Evolutionary conservation across 1,140 invertebrate genomes (phyloP).

Genomic region (Bombus sylvicola): DNA sequence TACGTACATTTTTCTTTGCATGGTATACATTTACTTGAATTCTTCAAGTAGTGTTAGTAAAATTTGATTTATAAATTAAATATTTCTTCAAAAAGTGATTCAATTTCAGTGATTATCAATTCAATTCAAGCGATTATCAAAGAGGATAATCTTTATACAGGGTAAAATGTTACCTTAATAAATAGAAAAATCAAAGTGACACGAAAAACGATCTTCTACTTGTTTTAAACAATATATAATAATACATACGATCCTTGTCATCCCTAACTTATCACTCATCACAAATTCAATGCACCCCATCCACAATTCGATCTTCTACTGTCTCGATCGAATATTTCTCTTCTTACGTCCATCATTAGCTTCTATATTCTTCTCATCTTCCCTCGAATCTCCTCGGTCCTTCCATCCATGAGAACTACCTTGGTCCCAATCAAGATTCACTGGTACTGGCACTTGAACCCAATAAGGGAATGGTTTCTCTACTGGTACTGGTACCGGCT

Average conservation of each 20-base stretch:
- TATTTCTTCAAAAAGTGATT: background rate
- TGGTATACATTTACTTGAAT: background rate
- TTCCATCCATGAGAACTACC: background rate
- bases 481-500: slow-evolving; percentile 63
- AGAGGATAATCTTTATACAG: too few species aligned
- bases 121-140: too few species aligned
- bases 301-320: background rate
- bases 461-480: slow-evolving; percentile 53
- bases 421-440: slow-evolving; percentile 16
- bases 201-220: background rate
- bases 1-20: too few species aligned
- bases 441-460: slow-evolving; percentile 44
- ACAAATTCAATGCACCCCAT: background rate
- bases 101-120: too few species aligned
- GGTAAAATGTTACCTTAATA: too few species aligned
- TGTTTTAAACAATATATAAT: background rate
- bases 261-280: too few species aligned
- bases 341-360: background rate
- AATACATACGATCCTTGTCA: too few species aligned
- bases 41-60: background rate
- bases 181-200: background rate
- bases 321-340: background rate
- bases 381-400: background rate
- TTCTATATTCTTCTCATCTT: background rate
- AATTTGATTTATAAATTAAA: background rate